Percentiles rank a stretch among this genome's conserved stretches.
These are phyloP conservation scores for Blastobasis adustella DNA, from an alignment of 2,888 invertebrate genomes.

Conservation along the genomic window DNA sequence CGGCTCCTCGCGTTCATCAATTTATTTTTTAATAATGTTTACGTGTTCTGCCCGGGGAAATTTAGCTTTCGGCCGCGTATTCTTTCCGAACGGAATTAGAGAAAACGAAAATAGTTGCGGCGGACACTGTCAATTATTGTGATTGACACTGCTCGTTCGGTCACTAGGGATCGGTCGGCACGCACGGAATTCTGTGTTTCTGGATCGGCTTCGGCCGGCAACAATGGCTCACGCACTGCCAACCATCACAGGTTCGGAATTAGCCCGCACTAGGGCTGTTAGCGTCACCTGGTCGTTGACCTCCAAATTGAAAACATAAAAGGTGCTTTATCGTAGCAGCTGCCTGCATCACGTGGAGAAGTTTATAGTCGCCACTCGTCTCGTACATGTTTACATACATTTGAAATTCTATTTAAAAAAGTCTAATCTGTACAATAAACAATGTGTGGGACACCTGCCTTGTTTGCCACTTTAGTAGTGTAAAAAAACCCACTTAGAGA, in stretches of 20 bases:
- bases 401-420: too few relatives aligned
- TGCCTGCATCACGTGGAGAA: too few relatives aligned
- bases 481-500: too few relatives aligned
- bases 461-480: too few relatives aligned
- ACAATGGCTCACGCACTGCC: too few relatives aligned
- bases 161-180: slow-evolving; percentile 44
- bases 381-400: too few relatives aligned
- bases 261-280: background rate
- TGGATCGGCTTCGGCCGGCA: slow-evolving; percentile 2
- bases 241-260: background rate
- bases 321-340: too few relatives aligned
- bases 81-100: slow-evolving; percentile 15
- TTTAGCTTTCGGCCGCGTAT: slow-evolving; percentile 17
- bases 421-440: too few relatives aligned
- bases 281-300: too few relatives aligned
- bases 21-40: slow-evolving; percentile 14
- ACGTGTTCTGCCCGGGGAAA: slow-evolving; percentile 12
- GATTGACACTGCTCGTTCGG: slow-evolving; percentile 58
- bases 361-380: too few relatives aligned
- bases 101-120: slow-evolving; percentile 33
- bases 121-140: slow-evolving; percentile 67
- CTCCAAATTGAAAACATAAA: too few relatives aligned
- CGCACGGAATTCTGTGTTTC: slow-evolving; percentile 10
- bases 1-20: background rate
- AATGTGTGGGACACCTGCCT: too few relatives aligned